Conservation (phyloP, 1,140 invertebrate genomes). For the Platyscapa corneri region DNA sequence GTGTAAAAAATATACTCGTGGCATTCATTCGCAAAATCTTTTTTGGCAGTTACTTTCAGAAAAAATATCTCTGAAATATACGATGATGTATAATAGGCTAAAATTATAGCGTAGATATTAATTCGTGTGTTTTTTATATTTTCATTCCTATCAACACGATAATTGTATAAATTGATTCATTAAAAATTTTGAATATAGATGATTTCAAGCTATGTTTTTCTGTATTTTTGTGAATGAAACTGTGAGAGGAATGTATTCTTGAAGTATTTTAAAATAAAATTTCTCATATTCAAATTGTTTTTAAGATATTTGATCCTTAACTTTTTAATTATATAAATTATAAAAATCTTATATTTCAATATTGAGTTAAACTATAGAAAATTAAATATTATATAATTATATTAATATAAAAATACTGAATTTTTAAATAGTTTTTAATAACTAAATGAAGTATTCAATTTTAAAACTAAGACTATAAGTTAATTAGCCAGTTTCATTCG, state of each 20-base stretch:
- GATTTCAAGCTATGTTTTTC: no score
- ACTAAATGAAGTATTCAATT: no score
- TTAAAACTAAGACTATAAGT: no score
- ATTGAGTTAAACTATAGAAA: no score
- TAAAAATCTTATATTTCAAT: no score
- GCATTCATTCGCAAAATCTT: constrained; percentile 4
- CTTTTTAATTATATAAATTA: background rate
- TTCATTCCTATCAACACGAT: background rate
- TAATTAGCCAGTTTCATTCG: no score
- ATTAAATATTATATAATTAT: no score
- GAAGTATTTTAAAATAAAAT: background rate
- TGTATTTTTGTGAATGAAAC: background rate
- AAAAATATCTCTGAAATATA: constrained; percentile 31
- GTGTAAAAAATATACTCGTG: constrained; percentile 37
- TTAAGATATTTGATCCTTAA: no score
- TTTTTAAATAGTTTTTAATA: no score
- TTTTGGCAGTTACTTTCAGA: constrained; percentile 45
- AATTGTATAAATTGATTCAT: background rate
- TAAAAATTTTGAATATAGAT: background rate
- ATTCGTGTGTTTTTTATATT: background rate
- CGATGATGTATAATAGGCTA: background rate
- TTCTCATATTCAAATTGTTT: no score
- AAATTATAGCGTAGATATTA: constrained; percentile 3
- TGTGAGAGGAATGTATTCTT: background rate
- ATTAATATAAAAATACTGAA: no score